Conservation (phyloP, 2,888 invertebrate genomes). For the Halictus ligatus region DNA sequence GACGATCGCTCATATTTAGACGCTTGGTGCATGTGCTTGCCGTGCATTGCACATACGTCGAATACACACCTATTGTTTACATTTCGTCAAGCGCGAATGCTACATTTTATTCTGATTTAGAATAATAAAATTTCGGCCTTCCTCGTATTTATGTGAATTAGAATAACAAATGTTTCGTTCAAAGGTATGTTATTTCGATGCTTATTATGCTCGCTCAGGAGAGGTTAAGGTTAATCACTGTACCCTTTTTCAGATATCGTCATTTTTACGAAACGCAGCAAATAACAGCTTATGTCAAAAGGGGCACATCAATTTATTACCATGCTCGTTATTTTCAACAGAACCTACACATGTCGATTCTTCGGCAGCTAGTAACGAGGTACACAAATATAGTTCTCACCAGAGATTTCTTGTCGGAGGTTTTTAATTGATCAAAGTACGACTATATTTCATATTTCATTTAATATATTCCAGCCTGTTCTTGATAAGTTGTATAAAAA, state of each 20-base stretch:
- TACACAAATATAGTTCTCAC: neutral
- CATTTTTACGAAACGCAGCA: conserved; percentile 20
- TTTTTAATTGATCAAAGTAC: neutral
- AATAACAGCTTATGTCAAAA: conserved; percentile 8
- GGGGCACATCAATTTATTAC: neutral
- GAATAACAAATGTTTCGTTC: conserved; percentile 48
- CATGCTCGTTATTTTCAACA: conserved; percentile 25
- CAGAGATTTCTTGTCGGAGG: neutral
- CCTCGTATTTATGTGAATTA: conserved; percentile 7
- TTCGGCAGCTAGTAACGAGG: neutral
- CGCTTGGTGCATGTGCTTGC: too few species aligned
- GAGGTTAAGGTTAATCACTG: conserved; percentile 33
- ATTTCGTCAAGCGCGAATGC: neutral
- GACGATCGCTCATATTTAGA: too few species aligned
- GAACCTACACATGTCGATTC: neutral
- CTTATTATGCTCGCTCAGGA: neutral
- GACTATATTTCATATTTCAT: neutral
- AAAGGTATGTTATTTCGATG: conserved; percentile 30
- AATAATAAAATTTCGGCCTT: neutral
- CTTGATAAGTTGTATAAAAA: conserved; percentile 92
- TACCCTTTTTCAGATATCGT: conserved; percentile 31
- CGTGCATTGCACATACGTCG: neutral
- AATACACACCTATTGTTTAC: neutral
- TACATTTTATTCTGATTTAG: neutral
- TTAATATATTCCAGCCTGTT: conserved; percentile 42